phyloP scores from a whole-genome alignment of 2,113 vertebrate genomes.

The Pogona vitticeps region DNA sequence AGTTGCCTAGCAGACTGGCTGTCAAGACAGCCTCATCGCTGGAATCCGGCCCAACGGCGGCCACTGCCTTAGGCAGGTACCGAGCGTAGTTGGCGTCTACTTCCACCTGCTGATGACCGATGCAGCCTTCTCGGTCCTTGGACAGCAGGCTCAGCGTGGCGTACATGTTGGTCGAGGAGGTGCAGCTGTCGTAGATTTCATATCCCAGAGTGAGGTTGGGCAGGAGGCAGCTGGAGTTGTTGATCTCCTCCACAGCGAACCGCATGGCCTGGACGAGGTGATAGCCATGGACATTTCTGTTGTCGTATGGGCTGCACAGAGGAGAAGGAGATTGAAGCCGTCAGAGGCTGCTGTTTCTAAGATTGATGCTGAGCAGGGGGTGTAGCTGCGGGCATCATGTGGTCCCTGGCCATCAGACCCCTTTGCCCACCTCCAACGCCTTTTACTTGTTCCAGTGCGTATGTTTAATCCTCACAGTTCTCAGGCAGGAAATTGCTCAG shows the following conservation, averaged over 20 bases:
- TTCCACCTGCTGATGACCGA: fast-evolving
- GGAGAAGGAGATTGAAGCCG: neutral
- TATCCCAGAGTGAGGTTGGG: conserved; percentile 86
- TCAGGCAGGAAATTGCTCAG: no score
- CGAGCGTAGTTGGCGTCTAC: conserved; percentile 31
- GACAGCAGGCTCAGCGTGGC: conserved; percentile 69
- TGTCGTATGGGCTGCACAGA: fast-evolving
- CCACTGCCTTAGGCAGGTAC: conserved; percentile 66
- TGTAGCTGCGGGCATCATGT: no score
- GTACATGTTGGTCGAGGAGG: conserved; percentile 62
- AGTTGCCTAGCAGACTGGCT: conserved; percentile 74
- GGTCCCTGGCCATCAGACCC: no score
- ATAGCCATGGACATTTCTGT: conserved; percentile 73
- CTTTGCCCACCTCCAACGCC: no score
- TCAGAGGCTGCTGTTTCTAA: no score
- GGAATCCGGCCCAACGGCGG: conserved; percentile 74
- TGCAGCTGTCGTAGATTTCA: conserved; percentile 82
- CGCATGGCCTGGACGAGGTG: conserved; percentile 82
- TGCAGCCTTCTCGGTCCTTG: fast-evolving
- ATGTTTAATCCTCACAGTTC: no score
- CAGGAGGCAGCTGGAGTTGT: conserved; percentile 82
- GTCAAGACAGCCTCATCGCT: conserved; percentile 63
- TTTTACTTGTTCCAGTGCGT: no score
- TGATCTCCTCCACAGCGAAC: conserved; percentile 84
- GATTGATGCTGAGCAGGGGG: no score